Conservation (phyloP, 2,888 invertebrate genomes). For the Cataglyphis rosenhaueri region DNA sequence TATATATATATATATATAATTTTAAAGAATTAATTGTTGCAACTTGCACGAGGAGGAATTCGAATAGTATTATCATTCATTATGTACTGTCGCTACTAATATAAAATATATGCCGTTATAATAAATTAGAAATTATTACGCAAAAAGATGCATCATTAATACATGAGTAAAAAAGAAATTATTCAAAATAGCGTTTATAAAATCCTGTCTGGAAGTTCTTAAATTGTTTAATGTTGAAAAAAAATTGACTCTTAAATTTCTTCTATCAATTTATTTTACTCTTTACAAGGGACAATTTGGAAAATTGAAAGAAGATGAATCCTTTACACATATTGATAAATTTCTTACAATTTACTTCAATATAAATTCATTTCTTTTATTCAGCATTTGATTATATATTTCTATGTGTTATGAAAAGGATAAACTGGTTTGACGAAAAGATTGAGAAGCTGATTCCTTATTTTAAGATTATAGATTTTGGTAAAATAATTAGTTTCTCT, state of each 20-base stretch:
- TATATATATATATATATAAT: not conserved
- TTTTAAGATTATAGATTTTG: not conserved
- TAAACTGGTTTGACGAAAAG: not conserved
- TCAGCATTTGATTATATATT: not conserved
- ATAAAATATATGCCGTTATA: not conserved
- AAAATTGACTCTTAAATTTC: constrained; percentile 5
- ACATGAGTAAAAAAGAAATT: not conserved
- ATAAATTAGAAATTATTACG: not conserved
- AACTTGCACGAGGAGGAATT: not conserved
- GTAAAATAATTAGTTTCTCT: not conserved
- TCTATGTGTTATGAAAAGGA: not conserved
- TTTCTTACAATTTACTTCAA: not conserved
- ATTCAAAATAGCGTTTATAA: not conserved
- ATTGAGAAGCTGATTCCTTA: not conserved
- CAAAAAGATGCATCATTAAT: not conserved
- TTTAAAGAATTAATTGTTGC: not conserved
- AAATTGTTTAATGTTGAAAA: constrained; percentile 13
- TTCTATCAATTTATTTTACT: constrained; percentile 13
- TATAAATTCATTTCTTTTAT: not conserved
- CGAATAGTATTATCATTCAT: not conserved
- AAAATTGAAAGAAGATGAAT: not conserved
- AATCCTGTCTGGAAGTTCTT: not conserved
- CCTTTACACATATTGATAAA: not conserved
- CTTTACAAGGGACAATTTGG: not conserved
- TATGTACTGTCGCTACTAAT: not conserved